Evolutionary conservation across 2,888 invertebrate species (phyloP).

Genomic region (Rhynchonema sp.): DNA sequence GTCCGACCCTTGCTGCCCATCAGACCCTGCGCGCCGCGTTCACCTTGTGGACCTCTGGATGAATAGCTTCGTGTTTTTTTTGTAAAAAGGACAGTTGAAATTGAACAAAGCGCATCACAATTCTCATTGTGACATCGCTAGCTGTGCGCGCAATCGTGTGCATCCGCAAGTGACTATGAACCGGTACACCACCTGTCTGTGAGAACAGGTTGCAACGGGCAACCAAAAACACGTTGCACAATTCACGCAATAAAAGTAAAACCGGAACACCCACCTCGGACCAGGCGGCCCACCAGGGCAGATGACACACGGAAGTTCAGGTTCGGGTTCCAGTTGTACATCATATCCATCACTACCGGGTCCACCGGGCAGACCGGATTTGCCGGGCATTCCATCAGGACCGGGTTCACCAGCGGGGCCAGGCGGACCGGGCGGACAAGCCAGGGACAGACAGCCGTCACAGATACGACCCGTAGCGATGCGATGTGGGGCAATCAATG

Average conservation of each 20-base stretch:
- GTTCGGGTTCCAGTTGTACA: constrained; percentile 21
- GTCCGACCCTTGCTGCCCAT: constrained; percentile 14
- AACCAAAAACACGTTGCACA: background rate
- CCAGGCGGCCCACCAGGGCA: constrained; percentile 27
- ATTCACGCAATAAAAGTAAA: background rate
- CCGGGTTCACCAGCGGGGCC: constrained; percentile 22
- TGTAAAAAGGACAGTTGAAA: background rate
- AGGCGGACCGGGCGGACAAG: constrained; percentile 23
- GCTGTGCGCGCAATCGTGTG: constrained; percentile 4
- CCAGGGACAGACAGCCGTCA: constrained; percentile 17
- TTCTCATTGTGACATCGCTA: no score
- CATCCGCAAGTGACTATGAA: no score
- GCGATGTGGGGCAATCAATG: no score
- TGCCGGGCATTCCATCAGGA: constrained; percentile 20
- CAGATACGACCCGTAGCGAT: background rate
- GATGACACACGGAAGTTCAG: constrained; percentile 24
- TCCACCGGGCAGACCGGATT: constrained; percentile 7
- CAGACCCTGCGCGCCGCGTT: constrained; percentile 19
- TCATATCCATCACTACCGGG: constrained; percentile 23
- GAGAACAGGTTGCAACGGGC: no score
- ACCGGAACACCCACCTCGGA: constrained; percentile 10
- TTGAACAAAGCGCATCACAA: no score
- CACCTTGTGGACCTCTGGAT: constrained; percentile 22
- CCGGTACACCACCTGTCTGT: no score
- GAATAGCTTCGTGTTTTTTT: background rate